These are phyloP conservation scores for Phalacrocorax aristotelis DNA, from an alignment of 2,113 vertebrate species.

Conservation along the genomic window DNA sequence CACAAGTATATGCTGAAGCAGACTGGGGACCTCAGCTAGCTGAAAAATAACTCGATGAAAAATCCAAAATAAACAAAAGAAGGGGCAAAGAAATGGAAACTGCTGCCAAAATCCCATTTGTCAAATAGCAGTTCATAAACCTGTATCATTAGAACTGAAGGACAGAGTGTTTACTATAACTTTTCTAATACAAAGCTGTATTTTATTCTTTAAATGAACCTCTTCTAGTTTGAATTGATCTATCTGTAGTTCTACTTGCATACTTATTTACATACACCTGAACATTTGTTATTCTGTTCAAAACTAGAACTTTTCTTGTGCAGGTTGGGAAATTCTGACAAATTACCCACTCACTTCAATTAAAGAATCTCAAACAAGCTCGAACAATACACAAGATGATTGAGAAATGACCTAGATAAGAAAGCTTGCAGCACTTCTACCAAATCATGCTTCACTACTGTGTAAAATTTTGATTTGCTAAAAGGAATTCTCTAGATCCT, in stretches of 20 bases:
- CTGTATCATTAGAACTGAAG: background rate
- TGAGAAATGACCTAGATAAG: background rate
- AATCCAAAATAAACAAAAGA: background rate
- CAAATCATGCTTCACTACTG: background rate
- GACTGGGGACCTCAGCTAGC: background rate
- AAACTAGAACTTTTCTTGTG: background rate
- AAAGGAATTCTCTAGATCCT: background rate
- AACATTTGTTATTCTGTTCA: background rate
- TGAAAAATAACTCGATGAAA: background rate
- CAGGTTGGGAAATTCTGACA: background rate
- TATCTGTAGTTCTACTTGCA: background rate
- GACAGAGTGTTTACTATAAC: background rate
- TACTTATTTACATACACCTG: background rate
- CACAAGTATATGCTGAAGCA: background rate
- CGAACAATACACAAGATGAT: background rate
- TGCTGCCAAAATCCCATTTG: background rate
- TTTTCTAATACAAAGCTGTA: background rate
- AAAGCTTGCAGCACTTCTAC: background rate
- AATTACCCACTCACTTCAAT: background rate
- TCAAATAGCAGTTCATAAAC: background rate
- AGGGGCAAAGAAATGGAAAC: background rate
- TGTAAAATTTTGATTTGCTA: background rate
- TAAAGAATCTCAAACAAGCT: background rate
- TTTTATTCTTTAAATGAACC: background rate
- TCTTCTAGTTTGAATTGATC: background rate